phyloP scores from a whole-genome alignment of 92 coral and sea anemone genomes.

The Palythoa heliodiscus region DNA sequence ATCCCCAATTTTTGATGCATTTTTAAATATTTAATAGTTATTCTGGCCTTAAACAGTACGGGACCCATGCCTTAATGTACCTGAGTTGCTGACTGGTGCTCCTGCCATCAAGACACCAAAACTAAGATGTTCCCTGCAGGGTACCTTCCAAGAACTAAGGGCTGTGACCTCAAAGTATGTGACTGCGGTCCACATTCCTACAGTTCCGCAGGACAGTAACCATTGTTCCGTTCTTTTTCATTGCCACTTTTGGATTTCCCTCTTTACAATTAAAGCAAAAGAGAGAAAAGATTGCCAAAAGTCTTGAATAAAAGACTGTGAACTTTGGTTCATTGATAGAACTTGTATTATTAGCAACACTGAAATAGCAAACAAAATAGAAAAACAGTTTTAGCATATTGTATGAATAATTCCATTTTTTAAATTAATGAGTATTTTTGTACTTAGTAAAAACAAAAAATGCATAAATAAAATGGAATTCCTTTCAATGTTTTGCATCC shows the following conservation, averaged over 20 bases:
- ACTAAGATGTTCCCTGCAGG: conserved; percentile 45
- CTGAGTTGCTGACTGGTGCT: too few species aligned
- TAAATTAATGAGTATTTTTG: background rate
- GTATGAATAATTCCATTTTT: background rate
- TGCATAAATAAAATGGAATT: background rate
- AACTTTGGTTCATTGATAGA: background rate
- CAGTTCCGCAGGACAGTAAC: conserved; percentile 48
- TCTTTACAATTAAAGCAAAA: conserved; percentile 17
- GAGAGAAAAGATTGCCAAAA: conserved; percentile 14
- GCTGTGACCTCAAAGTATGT: background rate
- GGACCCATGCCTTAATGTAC: conserved; percentile 36
- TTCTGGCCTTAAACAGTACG: background rate
- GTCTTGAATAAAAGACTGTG: conserved; percentile 16
- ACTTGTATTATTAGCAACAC: background rate
- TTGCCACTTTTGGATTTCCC: conserved; percentile 24
- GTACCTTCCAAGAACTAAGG: conserved; percentile 9
- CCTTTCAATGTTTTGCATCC: background rate
- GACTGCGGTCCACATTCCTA: conserved; percentile 31
- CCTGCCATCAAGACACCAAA: too few species aligned
- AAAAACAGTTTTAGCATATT: background rate
- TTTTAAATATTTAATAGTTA: background rate
- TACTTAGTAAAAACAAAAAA: background rate
- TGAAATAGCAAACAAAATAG: conserved; percentile 1
- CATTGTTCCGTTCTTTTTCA: conserved; percentile 43
- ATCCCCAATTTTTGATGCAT: background rate